Conservation (phyloP, 2,888 invertebrate species). For the Colostygia pectinataria region DNA sequence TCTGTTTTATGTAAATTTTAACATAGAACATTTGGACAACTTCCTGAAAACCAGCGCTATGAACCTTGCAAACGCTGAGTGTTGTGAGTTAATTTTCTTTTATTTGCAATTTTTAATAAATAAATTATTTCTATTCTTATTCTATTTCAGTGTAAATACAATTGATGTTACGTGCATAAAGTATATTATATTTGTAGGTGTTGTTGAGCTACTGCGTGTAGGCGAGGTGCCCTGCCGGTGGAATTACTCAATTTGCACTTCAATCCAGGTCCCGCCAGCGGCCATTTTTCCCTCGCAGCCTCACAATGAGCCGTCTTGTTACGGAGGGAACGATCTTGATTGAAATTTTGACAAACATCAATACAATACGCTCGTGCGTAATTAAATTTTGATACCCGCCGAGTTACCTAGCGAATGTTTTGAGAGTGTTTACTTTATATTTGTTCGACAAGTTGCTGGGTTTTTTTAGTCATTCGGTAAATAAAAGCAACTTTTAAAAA, state of each 20-base stretch:
- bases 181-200: too few relatives aligned
- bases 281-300: constrained; percentile 68
- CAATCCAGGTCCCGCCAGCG: constrained; percentile 78
- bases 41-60: too few relatives aligned
- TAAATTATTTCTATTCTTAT: too few relatives aligned
- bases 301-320: constrained; percentile 38
- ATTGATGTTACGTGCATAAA: too few relatives aligned
- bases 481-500: too few relatives aligned
- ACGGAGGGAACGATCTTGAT: constrained; percentile 40
- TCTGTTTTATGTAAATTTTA: too few relatives aligned
- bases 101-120: too few relatives aligned
- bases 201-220: neutral
- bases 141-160: too few relatives aligned
- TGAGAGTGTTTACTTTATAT: neutral
- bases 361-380: constrained; percentile 28
- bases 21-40: too few relatives aligned
- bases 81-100: too few relatives aligned
- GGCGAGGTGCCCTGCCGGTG: constrained; percentile 40
- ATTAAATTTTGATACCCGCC: constrained; percentile 23
- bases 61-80: too few relatives aligned
- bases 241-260: constrained; percentile 81
- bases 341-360: constrained; percentile 42
- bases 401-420: constrained; percentile 10
- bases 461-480: too few relatives aligned
- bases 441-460: neutral